Evolutionary conservation across 2,113 vertebrate species (phyloP).

Genomic region (Castor canadensis): DNA sequence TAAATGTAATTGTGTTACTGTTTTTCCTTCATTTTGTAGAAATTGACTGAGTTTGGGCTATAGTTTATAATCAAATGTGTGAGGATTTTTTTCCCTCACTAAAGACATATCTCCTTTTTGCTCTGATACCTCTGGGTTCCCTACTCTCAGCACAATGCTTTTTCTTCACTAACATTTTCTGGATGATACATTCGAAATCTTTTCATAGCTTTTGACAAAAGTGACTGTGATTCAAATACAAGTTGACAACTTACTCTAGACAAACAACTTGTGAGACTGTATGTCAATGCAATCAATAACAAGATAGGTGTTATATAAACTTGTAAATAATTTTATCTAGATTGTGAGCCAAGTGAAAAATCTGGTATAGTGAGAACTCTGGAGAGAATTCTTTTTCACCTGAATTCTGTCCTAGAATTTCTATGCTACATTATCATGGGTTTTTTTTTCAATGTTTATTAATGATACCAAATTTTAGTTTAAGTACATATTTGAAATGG

Average conservation of each 20-base stretch:
- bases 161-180: neutral
- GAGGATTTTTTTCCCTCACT: neutral
- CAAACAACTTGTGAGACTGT: neutral
- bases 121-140: no score
- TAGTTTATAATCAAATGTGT: neutral
- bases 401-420: neutral
- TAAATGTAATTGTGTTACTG: neutral
- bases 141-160: neutral
- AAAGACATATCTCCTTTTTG: neutral
- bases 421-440: neutral
- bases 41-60: neutral
- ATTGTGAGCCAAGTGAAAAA: neutral
- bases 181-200: neutral
- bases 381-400: neutral
- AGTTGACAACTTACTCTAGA: neutral
- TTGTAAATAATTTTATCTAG: neutral
- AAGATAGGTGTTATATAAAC: neutral
- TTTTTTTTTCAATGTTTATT: neutral
- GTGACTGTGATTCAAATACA: neutral
- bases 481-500: neutral
- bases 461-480: neutral
- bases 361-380: neutral
- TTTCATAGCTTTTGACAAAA: slow-evolving; percentile 20
- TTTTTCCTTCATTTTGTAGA: neutral
- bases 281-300: neutral